Base-by-base conservation (phyloP, 2,797 vertebrate genomes). In the Chiroxiphia lanceolata region DNA sequence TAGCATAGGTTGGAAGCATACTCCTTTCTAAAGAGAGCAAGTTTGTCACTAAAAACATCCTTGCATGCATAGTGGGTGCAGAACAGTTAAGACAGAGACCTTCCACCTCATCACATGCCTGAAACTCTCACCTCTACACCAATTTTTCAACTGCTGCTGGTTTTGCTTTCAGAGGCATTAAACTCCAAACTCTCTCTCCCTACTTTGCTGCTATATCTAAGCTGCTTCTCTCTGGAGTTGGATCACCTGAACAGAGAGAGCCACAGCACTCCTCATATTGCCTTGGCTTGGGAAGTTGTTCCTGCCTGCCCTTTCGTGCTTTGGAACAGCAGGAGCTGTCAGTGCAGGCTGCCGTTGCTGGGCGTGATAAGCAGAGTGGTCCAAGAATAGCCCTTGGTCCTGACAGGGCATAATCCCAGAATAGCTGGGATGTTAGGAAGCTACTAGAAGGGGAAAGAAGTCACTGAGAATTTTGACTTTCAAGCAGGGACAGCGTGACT, bases 381-480 rank as follows among this genome's bases (percentile, higher is more conserved):
- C 92, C 87, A 86, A 77, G 92, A 97, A 76, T 69, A 91, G 50
- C 64, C 83, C 70, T 74, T 61, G 80, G 31, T 86, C 89, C 70
- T 87, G 82, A 90, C 38, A 50, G 86, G 63, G 5, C 64, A n/a
- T 16, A 34, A 54, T 89, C 79, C 67, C 53, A 13, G 78, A 54
- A 75, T 45, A 21, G 16, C 19, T 33, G 80, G 81, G 45, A 75
- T 76, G 51, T 81, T 64, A 83, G 71, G 74, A 90, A 88, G 60
- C 81, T 89, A 60, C 79, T 33, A 74, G 82, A 89, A 94, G 57
- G 75, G 71, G 54, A 89, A 51, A 83, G 50, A 76, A 93, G 54
- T 82, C 57, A 15, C 33, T 26, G 51, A 63, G 48, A 89, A 64
- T 86, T 91, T 31, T 80, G 89, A 26, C 74, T 94, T 63, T 48